Evolutionary conservation across 2,113 vertebrate species (phyloP).

Genomic region (Caranx melampygus): DNA sequence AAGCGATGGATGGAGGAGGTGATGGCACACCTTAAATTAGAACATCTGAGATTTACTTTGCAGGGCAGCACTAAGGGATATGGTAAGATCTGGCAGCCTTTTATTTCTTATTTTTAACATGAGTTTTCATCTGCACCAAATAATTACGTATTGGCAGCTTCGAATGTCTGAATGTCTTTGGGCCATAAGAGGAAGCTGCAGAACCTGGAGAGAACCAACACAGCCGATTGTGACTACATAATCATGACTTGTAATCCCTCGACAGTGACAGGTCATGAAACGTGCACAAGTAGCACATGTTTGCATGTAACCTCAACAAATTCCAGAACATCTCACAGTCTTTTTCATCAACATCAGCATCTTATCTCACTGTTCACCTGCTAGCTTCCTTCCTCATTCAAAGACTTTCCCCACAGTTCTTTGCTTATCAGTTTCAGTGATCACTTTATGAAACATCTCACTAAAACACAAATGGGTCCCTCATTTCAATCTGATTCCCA

Average conservation of each 20-base stretch:
- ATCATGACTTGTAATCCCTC: neutral
- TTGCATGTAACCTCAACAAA: neutral
- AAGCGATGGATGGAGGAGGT: too few species aligned
- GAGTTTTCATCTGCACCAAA: too few species aligned
- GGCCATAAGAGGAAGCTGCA: too few species aligned
- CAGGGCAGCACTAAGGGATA: too few species aligned
- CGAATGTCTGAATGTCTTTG: too few species aligned
- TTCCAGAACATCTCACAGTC: neutral
- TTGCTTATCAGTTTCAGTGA: neutral
- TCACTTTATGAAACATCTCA: neutral
- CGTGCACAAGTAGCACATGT: neutral
- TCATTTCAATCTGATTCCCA: constrained; percentile 30
- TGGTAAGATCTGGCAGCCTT: too few species aligned
- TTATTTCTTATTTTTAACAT: too few species aligned
- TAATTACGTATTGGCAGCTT: too few species aligned
- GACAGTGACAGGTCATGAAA: neutral
- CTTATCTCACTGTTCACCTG: neutral
- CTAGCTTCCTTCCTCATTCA: neutral
- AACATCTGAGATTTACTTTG: too few species aligned
- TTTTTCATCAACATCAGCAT: neutral
- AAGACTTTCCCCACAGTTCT: neutral
- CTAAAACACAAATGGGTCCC: neutral
- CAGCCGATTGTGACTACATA: neutral
- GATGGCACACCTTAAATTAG: too few species aligned
- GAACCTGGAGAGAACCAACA: too few species aligned